Base-by-base conservation (phyloP, 2,888 invertebrate species). In the Atherix ibis region DNA sequence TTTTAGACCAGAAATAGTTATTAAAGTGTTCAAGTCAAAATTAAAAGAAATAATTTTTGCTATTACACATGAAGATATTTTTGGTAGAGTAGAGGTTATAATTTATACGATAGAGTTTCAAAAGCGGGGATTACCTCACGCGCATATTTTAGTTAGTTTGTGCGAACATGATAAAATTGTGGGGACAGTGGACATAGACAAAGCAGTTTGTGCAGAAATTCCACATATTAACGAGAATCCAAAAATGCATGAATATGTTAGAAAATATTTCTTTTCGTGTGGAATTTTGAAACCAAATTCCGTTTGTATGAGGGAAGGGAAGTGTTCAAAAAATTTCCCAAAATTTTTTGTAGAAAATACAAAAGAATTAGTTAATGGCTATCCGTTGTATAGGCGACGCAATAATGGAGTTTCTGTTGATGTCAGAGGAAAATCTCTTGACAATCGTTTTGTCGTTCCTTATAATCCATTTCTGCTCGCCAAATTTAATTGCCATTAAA, bases 1-100 rank as follows among this genome's bases (percentile, higher is more conserved):
- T 18, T 43, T 54, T 44, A 41, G 56, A 31, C 56, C 54, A 4
- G 55, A 59, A 39, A 37, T 62, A 22, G 45, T 53, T 10, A 46
- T 49, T 16, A 42, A 50, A 32, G 47, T 53, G 18, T 56, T 54
- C 41, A 36, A 49, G 32, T 37, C 46, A 18, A 53, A 49, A 45
- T 37, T 49, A 17, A 43, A 48, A 25, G 44, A 45, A 38, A 39
- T 52, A 9, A 5, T 48, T 13, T 13, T 44, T 13, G 41, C 45
- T 27, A 34, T 49, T 9, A 34, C 33, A 14, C 42, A 35, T 28
- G 38, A 16, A 17, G 14, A 28, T 16, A 28, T 16, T n/a, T 28
- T 28, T 8, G 41, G 43, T 41, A 32, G 34, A 36, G 36, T 38
- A 29, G 37, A 31, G 41, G 40, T 40, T 31, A 42, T 37, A 31